These are phyloP conservation scores for Camponotus pennsylvanicus DNA, from an alignment of 1,140 invertebrate genomes.

Conservation along the genomic window DNA sequence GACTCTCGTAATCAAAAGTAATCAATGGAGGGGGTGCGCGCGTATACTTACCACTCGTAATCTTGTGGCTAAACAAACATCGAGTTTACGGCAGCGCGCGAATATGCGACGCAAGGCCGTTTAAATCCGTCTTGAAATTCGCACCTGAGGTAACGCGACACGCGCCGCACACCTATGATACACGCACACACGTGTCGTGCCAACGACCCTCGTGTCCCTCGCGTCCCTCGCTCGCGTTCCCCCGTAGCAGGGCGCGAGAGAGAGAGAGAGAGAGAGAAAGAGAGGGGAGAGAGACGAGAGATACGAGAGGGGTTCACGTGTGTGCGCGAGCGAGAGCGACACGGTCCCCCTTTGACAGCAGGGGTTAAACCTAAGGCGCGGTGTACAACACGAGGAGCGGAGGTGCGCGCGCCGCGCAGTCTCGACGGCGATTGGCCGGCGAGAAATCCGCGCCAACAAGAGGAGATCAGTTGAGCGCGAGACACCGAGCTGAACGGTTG, in stretches of 20 bases:
- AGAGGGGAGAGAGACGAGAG: too few species aligned
- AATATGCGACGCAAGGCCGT: conserved; percentile 17
- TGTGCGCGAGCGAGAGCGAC: conserved; percentile 16
- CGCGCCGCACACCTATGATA: neutral
- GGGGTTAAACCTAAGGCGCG: conserved; percentile 74
- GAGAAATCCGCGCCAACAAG: conserved; percentile 80
- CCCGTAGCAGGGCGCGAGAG: neutral
- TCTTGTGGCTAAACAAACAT: conserved; percentile 53
- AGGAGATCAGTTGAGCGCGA: conserved; percentile 85
- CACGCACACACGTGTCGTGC: conserved; percentile 27
- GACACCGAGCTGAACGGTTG: conserved; percentile 82
- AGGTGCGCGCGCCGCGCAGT: conserved; percentile 81
- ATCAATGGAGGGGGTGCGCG: too few species aligned
- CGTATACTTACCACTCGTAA: neutral
- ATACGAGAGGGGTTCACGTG: conserved; percentile 16
- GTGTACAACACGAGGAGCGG: conserved; percentile 67
- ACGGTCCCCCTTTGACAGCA: conserved; percentile 21
- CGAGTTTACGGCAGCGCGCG: conserved; percentile 43
- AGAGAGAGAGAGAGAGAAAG: neutral
- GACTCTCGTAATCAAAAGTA: neutral
- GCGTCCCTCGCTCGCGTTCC: conserved; percentile 22
- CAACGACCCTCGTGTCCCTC: conserved; percentile 27
- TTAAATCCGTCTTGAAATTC: conserved; percentile 63
- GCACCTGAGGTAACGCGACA: conserved; percentile 62
- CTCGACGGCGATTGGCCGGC: conserved; percentile 78